Evolutionary conservation across 2,113 vertebrate species (phyloP).

Genomic region (Calonectris borealis): DNA sequence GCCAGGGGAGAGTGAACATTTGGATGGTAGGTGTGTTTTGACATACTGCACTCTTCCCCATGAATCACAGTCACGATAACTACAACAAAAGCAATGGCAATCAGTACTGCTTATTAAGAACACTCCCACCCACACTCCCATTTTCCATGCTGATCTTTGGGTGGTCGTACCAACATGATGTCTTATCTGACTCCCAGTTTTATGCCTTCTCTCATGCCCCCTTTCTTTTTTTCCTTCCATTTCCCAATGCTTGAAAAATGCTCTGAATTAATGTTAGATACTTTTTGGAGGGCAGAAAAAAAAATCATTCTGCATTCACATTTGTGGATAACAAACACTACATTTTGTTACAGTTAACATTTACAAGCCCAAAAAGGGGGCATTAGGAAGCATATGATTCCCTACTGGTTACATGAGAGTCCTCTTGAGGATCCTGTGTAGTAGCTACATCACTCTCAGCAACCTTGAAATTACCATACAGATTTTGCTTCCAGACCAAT

Average conservation of each 20-base stretch:
- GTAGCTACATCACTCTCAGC: background rate
- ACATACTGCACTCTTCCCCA: background rate
- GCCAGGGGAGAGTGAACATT: background rate
- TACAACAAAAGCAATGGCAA: background rate
- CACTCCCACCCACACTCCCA: background rate
- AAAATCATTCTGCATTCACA: background rate
- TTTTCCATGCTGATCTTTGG: background rate
- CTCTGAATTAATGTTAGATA: background rate
- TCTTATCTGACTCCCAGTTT: background rate
- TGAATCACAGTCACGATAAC: background rate
- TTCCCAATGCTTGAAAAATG: background rate
- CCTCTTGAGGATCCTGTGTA: background rate
- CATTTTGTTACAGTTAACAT: background rate
- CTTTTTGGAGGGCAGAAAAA: background rate
- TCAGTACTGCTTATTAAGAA: background rate
- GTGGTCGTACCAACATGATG: background rate
- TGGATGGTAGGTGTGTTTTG: conserved; percentile 30
- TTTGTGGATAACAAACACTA: background rate
- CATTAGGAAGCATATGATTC: background rate
- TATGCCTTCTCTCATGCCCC: background rate
- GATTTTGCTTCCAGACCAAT: conserved; percentile 75
- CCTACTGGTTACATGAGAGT: background rate
- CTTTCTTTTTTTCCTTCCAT: background rate
- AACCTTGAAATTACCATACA: background rate
- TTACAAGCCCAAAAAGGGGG: background rate